Evolutionary conservation across 2,888 invertebrate genomes (phyloP).

Genomic region (Orthosia cruda): DNA sequence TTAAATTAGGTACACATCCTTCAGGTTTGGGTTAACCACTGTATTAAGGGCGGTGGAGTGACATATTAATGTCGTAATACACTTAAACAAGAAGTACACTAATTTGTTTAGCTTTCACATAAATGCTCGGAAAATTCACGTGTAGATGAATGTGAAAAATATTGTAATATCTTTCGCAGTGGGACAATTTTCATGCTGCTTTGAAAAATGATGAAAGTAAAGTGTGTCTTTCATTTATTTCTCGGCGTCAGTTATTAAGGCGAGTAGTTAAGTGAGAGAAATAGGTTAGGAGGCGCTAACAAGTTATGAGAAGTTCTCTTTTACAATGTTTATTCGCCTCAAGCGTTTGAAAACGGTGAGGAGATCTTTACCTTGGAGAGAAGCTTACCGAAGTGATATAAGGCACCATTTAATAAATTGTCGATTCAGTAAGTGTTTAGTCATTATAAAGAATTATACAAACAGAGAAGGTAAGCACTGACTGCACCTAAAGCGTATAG

Average conservation of each 20-base stretch:
- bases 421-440: neutral
- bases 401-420: constrained; percentile 24
- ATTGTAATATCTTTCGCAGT: constrained; percentile 11
- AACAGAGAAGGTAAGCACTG: neutral
- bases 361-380: constrained; percentile 15
- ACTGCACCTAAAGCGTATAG: neutral
- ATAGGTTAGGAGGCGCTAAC: constrained; percentile 61
- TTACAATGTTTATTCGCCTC: constrained; percentile 57
- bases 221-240: constrained; percentile 46
- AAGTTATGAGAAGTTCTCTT: constrained; percentile 54
- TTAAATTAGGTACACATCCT: constrained; percentile 58
- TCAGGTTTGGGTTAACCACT: constrained; percentile 46
- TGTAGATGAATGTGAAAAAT: constrained; percentile 7
- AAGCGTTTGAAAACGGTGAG: constrained; percentile 43
- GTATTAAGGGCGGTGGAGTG: constrained; percentile 32
- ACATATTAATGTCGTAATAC: constrained; percentile 47
- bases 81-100: constrained; percentile 27
- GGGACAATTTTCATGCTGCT: constrained; percentile 16
- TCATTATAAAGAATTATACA: constrained; percentile 17
- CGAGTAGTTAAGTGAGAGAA: constrained; percentile 54
- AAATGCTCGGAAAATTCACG: neutral
- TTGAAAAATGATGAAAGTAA: constrained; percentile 40
- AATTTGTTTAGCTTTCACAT: constrained; percentile 27
- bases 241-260: constrained; percentile 42
- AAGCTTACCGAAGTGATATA: constrained; percentile 5